Base-by-base conservation (phyloP, 1,140 invertebrate genomes). In the Drosophila gunungcola region DNA sequence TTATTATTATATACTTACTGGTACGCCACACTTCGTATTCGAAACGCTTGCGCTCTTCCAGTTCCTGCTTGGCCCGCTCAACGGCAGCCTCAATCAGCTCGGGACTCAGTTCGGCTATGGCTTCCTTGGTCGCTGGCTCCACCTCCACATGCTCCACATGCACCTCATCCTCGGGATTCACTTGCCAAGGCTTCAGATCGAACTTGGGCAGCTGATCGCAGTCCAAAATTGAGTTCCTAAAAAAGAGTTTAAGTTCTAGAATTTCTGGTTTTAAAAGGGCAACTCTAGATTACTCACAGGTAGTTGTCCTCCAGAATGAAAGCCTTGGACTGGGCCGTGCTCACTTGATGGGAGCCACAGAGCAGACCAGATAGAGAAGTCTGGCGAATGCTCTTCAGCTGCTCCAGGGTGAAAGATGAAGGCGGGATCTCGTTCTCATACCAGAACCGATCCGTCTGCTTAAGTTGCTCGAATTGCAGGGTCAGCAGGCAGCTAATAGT, bases 391-490 rank as follows among this genome's bases (percentile, higher is more conserved):
- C 86, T 90, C 49, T 95, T 94, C 2, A 99, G 93, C 92, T 99
- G 98, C 51, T 96, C 95, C 58, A 94, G 82, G 6, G 94, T 95
- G 68, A 98, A 95, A 6, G 97, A 95, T 1, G 97, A 97, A 0
- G 97, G 97, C 0, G 97, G 97, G 32, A 98, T 94, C 89, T 98
- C 98, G 88, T 98, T 98, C 92, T 99, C 98, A 80, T 98, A 99
- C 97, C 98, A 99, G 85, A 98, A 99, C 60, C 98, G 94, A 93
- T 98, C 97, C 38, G 96, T 96, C 78, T 96, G 95, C 69, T 97
- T 95, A 1, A 97, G 92, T 52, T 96, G 95, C 32, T 95, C 94
- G 78, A 98, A 97, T 86, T 98, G 97, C 27, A 95, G 90, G 11
- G 95, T 95, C 0, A 98, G 82, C 2, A 98, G 93, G 86, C 97